Evolutionary conservation across 2,888 invertebrate species (phyloP).

Genomic region (Drosophila glabriapex): DNA sequence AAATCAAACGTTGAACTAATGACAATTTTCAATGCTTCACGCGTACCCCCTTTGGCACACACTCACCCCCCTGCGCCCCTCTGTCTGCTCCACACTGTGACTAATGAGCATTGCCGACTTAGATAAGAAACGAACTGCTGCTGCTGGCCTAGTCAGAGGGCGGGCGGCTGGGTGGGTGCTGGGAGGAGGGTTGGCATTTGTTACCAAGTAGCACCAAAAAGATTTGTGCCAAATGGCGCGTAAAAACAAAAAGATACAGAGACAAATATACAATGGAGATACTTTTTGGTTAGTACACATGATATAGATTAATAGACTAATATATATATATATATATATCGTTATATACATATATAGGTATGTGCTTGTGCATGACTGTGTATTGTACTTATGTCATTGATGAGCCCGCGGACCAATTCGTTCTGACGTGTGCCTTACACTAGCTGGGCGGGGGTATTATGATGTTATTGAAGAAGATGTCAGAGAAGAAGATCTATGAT

Average conservation of each 20-base stretch:
- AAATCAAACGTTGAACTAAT: slow-evolving; percentile 76
- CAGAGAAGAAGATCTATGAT: background rate
- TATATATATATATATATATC: background rate
- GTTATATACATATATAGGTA: background rate
- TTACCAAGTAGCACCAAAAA: slow-evolving; percentile 56
- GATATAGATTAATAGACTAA: slow-evolving; percentile 17
- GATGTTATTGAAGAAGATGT: background rate
- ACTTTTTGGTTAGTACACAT: slow-evolving; percentile 8
- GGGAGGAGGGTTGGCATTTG: slow-evolving; percentile 28
- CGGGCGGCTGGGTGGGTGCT: slow-evolving; percentile 1
- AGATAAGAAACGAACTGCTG: slow-evolving; percentile 66
- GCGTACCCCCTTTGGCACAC: slow-evolving; percentile 48
- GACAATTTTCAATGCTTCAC: slow-evolving; percentile 79
- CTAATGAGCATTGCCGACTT: slow-evolving; percentile 75
- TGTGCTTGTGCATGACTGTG: background rate
- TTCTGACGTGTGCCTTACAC: slow-evolving; percentile 51
- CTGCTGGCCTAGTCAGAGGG: background rate
- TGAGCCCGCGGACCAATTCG: slow-evolving; percentile 38
- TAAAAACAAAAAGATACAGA: slow-evolving; percentile 25
- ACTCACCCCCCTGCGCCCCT: slow-evolving; percentile 2
- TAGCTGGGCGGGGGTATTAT: no score
- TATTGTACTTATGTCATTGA: slow-evolving; percentile 69
- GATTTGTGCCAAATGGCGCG: slow-evolving; percentile 54
- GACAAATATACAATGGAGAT: slow-evolving; percentile 23
- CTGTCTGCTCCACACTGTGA: slow-evolving; percentile 55